Percentiles rank a stretch among this genome's conserved stretches.
Evolutionary conservation across 2,113 vertebrate genomes (phyloP).

Genomic region (Cranoglanis bouderius): DNA sequence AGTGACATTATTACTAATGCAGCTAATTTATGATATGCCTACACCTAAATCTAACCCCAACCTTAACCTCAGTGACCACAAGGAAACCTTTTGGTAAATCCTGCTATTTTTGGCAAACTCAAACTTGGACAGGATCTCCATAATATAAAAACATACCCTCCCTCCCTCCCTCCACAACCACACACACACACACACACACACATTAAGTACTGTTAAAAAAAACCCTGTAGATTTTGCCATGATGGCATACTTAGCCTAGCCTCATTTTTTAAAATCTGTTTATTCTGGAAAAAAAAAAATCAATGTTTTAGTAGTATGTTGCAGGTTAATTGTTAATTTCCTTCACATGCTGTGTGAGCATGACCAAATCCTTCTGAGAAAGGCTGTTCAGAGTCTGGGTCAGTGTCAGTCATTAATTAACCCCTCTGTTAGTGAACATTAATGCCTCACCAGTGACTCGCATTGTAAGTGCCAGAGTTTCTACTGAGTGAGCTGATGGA

Average conservation of each 20-base stretch:
- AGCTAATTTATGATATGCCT: too few relatives aligned
- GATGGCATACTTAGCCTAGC: too few relatives aligned
- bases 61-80: neutral
- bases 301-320: neutral
- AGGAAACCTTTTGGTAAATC: neutral
- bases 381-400: neutral
- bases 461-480: neutral
- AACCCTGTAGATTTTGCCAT: neutral
- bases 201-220: neutral
- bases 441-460: neutral
- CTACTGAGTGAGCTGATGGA: neutral
- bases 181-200: too few relatives aligned
- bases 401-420: slow-evolving; percentile 19
- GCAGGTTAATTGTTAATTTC: neutral
- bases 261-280: neutral
- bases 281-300: neutral
- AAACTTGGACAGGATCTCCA: neutral
- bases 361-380: slow-evolving; percentile 11
- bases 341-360: neutral
- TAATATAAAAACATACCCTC: neutral
- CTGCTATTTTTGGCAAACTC: neutral
- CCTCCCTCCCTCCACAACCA: neutral
- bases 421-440: neutral
- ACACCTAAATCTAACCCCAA: neutral
- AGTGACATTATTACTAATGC: too few relatives aligned